These are phyloP conservation scores for Parelbella ahira DNA, from an alignment of 2,888 invertebrate genomes.

Conservation along the genomic window DNA sequence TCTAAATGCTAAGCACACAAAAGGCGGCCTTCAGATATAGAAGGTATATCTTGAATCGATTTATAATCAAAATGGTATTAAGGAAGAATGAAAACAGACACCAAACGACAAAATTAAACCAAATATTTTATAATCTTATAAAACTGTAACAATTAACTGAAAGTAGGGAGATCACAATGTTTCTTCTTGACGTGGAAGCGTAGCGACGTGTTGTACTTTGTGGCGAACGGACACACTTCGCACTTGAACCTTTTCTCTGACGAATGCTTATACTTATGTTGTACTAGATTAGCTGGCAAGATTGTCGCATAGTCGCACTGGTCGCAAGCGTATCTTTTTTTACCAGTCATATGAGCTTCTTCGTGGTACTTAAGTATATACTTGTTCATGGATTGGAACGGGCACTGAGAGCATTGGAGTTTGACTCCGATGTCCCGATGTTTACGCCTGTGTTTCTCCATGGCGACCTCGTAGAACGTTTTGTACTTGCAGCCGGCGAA, in stretches of 20 bases:
- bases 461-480: conserved; percentile 61
- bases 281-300: conserved; percentile 65
- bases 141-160: conserved; percentile 46
- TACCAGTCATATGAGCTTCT: conserved; percentile 65
- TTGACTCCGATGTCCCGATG: conserved; percentile 61
- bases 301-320: conserved; percentile 71
- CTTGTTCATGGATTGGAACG: conserved; percentile 71
- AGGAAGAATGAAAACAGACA: no score
- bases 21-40: no score
- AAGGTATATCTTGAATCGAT: no score
- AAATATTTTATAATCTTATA: conserved; percentile 44
- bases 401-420: conserved; percentile 61
- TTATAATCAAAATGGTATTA: no score
- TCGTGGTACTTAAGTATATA: conserved; percentile 68
- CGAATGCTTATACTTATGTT: conserved; percentile 72
- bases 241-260: conserved; percentile 68
- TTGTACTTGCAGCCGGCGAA: conserved; percentile 59
- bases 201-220: conserved; percentile 71
- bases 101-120: conserved; percentile 46
- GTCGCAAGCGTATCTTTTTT: conserved; percentile 60
- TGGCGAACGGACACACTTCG: conserved; percentile 69
- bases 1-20: no score
- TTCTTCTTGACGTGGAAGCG: conserved; percentile 72
- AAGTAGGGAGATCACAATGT: conserved; percentile 72
- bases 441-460: conserved; percentile 61